Percentiles rank a stretch among this genome's conserved stretches.
Evolutionary conservation across 2,113 vertebrate species (phyloP).

Genomic region (Dicrurus megarhynchus): DNA sequence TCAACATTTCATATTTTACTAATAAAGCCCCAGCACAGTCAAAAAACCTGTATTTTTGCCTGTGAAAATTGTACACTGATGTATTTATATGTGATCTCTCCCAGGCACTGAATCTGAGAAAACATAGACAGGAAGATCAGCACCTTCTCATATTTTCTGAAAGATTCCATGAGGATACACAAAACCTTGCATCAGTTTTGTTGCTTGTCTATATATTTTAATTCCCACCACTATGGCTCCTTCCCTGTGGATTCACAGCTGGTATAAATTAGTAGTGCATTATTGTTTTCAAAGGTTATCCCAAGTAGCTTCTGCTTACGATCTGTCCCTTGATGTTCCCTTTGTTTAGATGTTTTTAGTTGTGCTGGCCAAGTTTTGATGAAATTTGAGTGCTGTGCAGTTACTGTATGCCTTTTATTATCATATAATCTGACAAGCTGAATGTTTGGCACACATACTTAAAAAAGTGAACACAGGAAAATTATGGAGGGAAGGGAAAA

Average conservation of each 20-base stretch:
- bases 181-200: not conserved
- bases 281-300: conserved; percentile 18
- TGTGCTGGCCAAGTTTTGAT: not conserved
- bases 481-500: not conserved
- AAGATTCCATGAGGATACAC: not conserved
- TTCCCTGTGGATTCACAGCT: not conserved
- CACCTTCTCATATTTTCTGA: not conserved
- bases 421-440: not conserved
- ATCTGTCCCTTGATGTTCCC: not conserved
- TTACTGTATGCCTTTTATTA: not conserved
- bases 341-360: conserved; percentile 16
- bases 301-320: not conserved
- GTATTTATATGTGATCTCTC: not conserved
- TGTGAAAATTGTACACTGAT: not conserved
- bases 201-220: not conserved
- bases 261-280: not conserved
- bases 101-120: not conserved
- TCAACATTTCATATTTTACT: not conserved
- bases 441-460: not conserved
- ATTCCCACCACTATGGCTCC: not conserved
- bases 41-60: not conserved
- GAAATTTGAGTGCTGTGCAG: not conserved
- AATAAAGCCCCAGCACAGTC: not conserved
- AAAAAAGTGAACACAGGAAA: not conserved
- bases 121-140: not conserved